Evolutionary conservation across 2,797 vertebrate species (phyloP).

Genomic region (Adelosebastes latens): DNA sequence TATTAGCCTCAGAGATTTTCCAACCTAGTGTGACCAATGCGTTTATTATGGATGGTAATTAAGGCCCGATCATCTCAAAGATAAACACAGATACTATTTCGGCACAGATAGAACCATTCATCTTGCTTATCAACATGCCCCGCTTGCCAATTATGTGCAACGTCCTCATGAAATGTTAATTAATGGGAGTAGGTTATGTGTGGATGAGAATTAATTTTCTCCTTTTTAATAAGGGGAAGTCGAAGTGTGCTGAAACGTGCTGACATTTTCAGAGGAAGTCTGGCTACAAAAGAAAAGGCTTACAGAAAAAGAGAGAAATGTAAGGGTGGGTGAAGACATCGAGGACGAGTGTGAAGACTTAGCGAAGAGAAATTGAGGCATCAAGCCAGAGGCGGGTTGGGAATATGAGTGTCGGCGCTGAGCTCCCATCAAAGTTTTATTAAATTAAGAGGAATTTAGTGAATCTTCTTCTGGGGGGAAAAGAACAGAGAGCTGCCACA

Average conservation of each 20-base stretch:
- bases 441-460: slow-evolving; percentile 46
- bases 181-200: slow-evolving; percentile 11
- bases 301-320: slow-evolving; percentile 1
- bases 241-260: background rate
- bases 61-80: slow-evolving; percentile 26
- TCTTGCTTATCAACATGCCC: slow-evolving; percentile 35
- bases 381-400: background rate
- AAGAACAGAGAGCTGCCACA: slow-evolving; percentile 11
- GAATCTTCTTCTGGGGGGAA: slow-evolving; percentile 4
- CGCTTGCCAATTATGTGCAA: slow-evolving; percentile 12
- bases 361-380: slow-evolving; percentile 9
- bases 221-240: slow-evolving; percentile 17
- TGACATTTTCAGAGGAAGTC: slow-evolving; percentile 15
- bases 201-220: slow-evolving; percentile 25
- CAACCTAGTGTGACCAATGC: slow-evolving; percentile 13
- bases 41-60: slow-evolving; percentile 44
- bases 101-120: slow-evolving; percentile 15
- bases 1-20: slow-evolving; percentile 16
- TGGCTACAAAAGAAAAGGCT: background rate
- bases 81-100: slow-evolving; percentile 39
- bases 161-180: slow-evolving; percentile 37
- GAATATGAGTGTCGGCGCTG: background rate
- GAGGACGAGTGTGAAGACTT: background rate
- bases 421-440: slow-evolving; percentile 24
- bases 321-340: background rate